A percentile compares a stretch with the other conserved stretches of the same genome.
Conservation (phyloP, 2,113 vertebrate species). For the Odontophorus gujanensis region DNA sequence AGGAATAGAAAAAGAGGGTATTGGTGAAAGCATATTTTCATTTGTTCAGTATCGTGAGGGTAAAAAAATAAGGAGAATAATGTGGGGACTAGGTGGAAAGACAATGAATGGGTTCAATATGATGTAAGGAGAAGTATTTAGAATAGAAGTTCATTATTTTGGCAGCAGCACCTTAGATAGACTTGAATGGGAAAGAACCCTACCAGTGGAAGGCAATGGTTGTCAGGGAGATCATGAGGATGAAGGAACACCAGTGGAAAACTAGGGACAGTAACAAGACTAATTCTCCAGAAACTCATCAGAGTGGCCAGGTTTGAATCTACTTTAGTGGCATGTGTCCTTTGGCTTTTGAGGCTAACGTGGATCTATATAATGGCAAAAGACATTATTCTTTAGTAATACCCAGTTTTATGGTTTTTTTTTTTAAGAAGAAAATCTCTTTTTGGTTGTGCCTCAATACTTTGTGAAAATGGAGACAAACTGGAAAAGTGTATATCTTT, state of each 20-base stretch:
- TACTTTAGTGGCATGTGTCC: background rate
- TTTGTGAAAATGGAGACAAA: background rate
- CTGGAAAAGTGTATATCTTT: background rate
- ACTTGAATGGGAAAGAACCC: background rate
- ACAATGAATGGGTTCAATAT: conserved; percentile 25
- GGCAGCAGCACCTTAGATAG: background rate
- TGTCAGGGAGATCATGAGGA: conserved; percentile 7
- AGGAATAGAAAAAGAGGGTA: background rate
- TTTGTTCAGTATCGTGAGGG: background rate
- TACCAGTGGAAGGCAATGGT: background rate
- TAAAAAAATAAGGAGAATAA: background rate
- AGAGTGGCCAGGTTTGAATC: background rate
- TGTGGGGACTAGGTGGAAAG: conserved; percentile 4
- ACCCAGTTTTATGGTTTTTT: background rate
- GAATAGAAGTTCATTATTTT: conserved; percentile 1
- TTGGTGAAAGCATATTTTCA: background rate
- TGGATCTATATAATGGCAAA: background rate
- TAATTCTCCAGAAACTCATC: background rate
- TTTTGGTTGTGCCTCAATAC: background rate
- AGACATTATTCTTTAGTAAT: background rate
- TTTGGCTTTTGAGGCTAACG: background rate
- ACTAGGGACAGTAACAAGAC: background rate
- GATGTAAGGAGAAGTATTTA: conserved; percentile 29
- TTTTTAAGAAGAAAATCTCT: background rate
- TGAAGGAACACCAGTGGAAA: background rate